Percentiles rank a stretch among this genome's conserved stretches.
These are phyloP conservation scores for Brienomyrus longianalis DNA, from an alignment of 2,113 vertebrate genomes.

Conservation along the genomic window DNA sequence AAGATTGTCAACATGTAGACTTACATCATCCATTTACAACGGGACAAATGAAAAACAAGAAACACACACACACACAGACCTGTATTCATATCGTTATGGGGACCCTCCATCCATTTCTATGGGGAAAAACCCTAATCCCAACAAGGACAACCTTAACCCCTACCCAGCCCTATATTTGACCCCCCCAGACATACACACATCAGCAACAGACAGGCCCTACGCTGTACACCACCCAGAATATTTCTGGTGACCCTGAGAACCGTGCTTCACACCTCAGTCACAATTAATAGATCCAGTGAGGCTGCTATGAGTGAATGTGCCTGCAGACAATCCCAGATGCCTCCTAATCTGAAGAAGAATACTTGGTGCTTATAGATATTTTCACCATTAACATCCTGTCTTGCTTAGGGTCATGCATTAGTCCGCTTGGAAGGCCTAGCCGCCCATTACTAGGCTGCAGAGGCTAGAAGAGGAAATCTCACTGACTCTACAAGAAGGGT, in stretches of 20 bases:
- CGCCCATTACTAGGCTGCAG: not conserved
- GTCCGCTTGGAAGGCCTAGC: not conserved
- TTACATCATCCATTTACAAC: not conserved
- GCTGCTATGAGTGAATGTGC: conserved; percentile 54
- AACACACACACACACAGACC: not conserved
- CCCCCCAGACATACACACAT: no score
- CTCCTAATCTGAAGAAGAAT: conserved; percentile 47
- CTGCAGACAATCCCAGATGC: conserved; percentile 52
- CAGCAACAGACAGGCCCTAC: not conserved
- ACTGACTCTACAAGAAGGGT: not conserved
- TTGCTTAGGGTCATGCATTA: not conserved
- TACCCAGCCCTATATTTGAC: no score
- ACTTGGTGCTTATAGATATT: conserved; percentile 27
- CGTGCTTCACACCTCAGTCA: conserved; percentile 54
- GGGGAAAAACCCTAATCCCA: no score
- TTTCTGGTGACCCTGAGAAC: conserved; percentile 10
- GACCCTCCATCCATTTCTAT: no score
- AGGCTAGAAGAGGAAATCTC: not conserved
- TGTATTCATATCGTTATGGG: no score
- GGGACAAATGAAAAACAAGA: not conserved
- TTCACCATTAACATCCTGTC: not conserved
- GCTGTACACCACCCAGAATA: not conserved
- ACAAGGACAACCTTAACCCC: no score
- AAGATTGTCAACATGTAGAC: not conserved
- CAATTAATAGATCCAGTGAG: conserved; percentile 54